Evolutionary conservation across 2,797 vertebrate genomes (phyloP).

Genomic region (Anas capensis): DNA sequence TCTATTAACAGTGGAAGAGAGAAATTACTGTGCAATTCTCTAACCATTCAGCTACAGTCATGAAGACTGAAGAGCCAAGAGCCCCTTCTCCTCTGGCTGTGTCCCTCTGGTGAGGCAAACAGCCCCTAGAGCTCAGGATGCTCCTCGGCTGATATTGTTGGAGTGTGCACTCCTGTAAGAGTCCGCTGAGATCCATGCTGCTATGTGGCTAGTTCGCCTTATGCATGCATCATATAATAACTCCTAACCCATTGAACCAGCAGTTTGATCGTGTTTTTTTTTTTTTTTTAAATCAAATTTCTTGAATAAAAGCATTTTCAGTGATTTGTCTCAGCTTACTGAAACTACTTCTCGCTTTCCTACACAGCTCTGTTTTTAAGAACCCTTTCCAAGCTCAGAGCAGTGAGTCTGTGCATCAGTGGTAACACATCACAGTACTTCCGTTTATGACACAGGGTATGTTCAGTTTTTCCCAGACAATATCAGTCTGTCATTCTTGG

Average conservation of each 20-base stretch:
- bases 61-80: background rate
- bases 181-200: background rate
- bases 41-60: background rate
- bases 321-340: background rate
- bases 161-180: background rate
- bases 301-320: background rate
- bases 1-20: background rate
- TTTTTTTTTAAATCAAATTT: background rate
- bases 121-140: background rate
- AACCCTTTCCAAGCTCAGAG: background rate
- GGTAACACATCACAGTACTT: slow-evolving; percentile 27
- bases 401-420: accelerated
- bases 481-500: slow-evolving; percentile 59
- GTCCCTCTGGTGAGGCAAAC: background rate
- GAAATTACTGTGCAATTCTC: background rate
- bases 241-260: background rate
- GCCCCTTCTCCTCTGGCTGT: background rate
- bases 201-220: background rate
- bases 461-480: slow-evolving; percentile 34
- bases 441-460: slow-evolving; percentile 1
- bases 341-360: background rate
- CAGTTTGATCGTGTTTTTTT: background rate
- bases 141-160: background rate
- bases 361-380: background rate
- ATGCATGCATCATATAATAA: background rate